A percentile compares a stretch with the other conserved stretches of the same genome.
These are phyloP conservation scores for Aldabrachelys gigantea DNA, from an alignment of 2,113 vertebrate genomes.

Conservation along the genomic window DNA sequence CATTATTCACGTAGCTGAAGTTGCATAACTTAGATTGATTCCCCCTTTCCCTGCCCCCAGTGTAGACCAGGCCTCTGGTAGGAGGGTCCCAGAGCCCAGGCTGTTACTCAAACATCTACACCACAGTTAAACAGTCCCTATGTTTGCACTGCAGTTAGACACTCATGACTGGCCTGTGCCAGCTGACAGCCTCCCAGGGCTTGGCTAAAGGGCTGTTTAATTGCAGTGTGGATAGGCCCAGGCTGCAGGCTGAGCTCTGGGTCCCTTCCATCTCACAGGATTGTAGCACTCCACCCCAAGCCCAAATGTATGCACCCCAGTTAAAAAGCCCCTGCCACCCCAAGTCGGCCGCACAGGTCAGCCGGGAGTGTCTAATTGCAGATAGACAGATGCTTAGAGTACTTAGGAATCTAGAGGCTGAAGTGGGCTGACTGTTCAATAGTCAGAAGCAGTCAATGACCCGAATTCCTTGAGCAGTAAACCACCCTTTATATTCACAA, in stretches of 20 bases:
- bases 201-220: neutral
- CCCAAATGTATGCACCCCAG: neutral
- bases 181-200: neutral
- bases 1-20: no score
- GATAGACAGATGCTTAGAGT: neutral
- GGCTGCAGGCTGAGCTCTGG: neutral
- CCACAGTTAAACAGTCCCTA: neutral
- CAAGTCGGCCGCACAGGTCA: neutral
- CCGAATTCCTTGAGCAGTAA: neutral
- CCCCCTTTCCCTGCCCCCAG: no score
- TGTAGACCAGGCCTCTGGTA: no score
- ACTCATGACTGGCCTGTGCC: neutral
- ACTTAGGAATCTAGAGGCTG: neutral
- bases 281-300: neutral
- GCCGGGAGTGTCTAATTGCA: neutral
- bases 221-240: neutral
- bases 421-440: neutral
- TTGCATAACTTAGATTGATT: no score
- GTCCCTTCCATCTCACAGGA: neutral
- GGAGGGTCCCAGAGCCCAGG: neutral
- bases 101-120: neutral
- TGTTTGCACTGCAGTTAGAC: neutral
- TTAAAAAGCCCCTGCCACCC: neutral
- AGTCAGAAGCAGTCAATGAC: constrained; percentile 3
- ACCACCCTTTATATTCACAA: neutral